Conservation (phyloP, 2,797 vertebrate genomes). For the Mus caroli region DNA sequence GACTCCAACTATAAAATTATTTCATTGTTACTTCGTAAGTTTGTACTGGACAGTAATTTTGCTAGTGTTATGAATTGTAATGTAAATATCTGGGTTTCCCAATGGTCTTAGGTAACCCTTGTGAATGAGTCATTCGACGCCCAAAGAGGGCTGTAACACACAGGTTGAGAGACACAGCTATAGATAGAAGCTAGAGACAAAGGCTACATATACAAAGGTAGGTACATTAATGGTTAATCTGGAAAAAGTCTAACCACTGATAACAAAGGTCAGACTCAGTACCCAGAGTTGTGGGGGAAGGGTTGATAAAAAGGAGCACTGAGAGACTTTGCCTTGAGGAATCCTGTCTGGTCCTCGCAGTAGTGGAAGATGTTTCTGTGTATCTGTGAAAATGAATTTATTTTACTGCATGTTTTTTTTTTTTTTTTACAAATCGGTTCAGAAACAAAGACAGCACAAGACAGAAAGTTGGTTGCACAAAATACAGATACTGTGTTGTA, state of each 20-base stretch:
- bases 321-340: accelerated
- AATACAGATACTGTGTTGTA: not conserved
- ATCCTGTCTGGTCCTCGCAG: not conserved
- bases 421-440: not conserved
- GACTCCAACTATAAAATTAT: not conserved
- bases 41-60: not conserved
- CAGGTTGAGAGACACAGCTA: not conserved
- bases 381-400: not conserved
- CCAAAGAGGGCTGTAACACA: not conserved
- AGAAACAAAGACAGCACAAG: not conserved
- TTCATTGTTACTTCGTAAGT: not conserved
- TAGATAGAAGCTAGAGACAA: not conserved
- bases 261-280: not conserved
- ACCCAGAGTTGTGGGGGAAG: not conserved
- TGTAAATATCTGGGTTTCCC: not conserved
- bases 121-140: not conserved
- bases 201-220: not conserved
- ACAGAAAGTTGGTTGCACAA: not conserved
- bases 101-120: not conserved
- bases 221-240: not conserved
- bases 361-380: not conserved
- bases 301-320: not conserved
- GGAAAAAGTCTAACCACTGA: not conserved
- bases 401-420: not conserved
- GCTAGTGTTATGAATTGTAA: not conserved